These are phyloP conservation scores for Drosophila affinis DNA, from an alignment of 2,888 invertebrate species.

Conservation along the genomic window DNA sequence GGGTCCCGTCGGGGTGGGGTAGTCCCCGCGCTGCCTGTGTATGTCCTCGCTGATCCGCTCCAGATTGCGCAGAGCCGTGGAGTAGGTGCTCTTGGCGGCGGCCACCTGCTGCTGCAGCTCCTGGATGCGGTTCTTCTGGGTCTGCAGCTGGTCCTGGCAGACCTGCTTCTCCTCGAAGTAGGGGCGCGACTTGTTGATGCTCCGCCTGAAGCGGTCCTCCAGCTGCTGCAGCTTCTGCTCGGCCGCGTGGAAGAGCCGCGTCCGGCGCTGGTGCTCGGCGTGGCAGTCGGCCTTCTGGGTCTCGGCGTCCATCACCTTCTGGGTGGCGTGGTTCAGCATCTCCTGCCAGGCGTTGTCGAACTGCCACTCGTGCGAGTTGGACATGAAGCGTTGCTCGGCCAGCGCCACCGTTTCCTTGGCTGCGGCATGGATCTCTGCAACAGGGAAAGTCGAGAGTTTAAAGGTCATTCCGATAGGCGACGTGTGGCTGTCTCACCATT, in stretches of 20 bases:
- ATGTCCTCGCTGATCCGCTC: conserved; percentile 97
- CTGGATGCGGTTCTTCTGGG: conserved; percentile 93
- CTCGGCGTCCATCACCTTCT: conserved; percentile 97
- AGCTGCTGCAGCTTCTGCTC: conserved; percentile 92
- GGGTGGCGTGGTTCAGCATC: conserved; percentile 97
- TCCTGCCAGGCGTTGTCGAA: conserved; percentile 99
- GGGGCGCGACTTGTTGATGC: conserved; percentile 93
- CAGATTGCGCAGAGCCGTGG: conserved; percentile 91
- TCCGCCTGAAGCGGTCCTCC: conserved; percentile 92
- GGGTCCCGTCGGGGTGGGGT: conserved; percentile 81
- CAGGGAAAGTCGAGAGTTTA: too few species aligned
- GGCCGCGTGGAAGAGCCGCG: conserved; percentile 91
- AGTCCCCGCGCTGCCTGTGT: conserved; percentile 85
- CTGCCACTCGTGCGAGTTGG: conserved; percentile 86
- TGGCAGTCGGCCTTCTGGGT: conserved; percentile 94
- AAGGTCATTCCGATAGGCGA: too few species aligned
- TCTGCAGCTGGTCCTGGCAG: conserved; percentile 92
- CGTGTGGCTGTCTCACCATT: conserved; percentile 86
- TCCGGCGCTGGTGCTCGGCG: conserved; percentile 92
- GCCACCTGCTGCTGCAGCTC: conserved; percentile 90
- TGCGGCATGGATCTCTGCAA: conserved; percentile 92
- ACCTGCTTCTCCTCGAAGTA: conserved; percentile 96
- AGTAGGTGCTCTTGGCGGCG: conserved; percentile 90
- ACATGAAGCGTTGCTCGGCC: conserved; percentile 90
- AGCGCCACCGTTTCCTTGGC: conserved; percentile 96